Percentiles rank a stretch among this genome's conserved stretches.
Conservation (phyloP, 2,113 vertebrate species). For the Psophia crepitans region DNA sequence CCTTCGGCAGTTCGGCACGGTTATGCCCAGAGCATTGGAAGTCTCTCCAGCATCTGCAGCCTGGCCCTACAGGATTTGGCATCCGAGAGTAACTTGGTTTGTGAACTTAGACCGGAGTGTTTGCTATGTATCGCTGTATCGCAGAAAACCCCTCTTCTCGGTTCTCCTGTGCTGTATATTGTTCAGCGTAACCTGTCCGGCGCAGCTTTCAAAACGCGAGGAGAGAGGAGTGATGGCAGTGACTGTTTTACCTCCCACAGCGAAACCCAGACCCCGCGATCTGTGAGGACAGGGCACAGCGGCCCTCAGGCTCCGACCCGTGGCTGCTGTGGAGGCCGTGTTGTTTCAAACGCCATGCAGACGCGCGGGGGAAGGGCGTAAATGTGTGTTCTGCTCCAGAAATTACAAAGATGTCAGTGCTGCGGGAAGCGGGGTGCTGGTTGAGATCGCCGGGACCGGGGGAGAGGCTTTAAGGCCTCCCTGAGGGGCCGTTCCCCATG, state of each 20-base stretch:
- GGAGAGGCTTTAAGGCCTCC: not conserved
- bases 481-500: too few relatives aligned
- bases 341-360: not conserved
- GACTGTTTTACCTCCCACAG: not conserved
- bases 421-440: not conserved
- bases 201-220: not conserved
- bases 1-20: not conserved
- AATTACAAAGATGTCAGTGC: conserved; percentile 21
- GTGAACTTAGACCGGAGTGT: not conserved
- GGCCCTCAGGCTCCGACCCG: not conserved
- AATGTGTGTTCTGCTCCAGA: conserved; percentile 39
- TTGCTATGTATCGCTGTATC: not conserved
- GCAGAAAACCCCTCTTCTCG: not conserved
- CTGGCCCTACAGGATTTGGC: not conserved
- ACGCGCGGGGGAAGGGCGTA: not conserved
- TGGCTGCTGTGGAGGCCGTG: not conserved
- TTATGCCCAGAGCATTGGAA: rapidly evolving
- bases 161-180: not conserved
- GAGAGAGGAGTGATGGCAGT: not conserved
- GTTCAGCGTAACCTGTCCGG: not conserved
- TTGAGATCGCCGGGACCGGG: not conserved
- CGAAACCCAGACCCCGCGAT: not conserved
- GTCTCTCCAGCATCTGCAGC: not conserved
- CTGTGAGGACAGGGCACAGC: not conserved
- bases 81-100: not conserved